Evolutionary conservation across 2,113 vertebrate genomes (phyloP), one percentile per base, ranked within the genome.

Genomic region (Malurus alboscapulatus): DNA sequence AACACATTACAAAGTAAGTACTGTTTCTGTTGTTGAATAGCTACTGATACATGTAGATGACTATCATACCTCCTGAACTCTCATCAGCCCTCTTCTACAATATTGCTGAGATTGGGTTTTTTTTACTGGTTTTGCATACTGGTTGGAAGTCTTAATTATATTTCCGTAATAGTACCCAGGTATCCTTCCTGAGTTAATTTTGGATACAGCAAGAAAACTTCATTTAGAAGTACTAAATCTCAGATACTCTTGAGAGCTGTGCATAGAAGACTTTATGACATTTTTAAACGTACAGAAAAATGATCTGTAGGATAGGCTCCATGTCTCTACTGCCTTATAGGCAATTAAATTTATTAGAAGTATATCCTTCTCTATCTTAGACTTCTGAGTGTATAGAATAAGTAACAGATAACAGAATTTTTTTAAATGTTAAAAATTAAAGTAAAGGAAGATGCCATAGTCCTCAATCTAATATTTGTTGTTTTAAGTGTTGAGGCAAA

Each of bases 191-290:
- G 75, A 78, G 72, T 86, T 94, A 92, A 95, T 93, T 96, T 85
- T 74, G 55, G 84, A 83, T 96, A 89, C 78, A 96, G 67, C 15
- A 86, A 95, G 67, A 95, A 96, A 94, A 94, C 67, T 92, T 89
- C 72, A 90, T 95, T 95, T 95, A 93, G 79, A 95, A 59, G n/a
- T n/a, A n/a, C n/a, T n/a, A n/a, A n/a, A n/a, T n/a, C n/a, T 10
- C 14, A 81, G 40, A 79, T 92, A 88, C 88, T 94, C 91, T 81
- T 74, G 93, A 92, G 84, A 67, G 14, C 44, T 81, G 27, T 61
- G 36, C 53, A 71, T 88, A 94, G 91, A 80, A 94, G 88, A 71
- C 71, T 94, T 93, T 88, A 85, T 81, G 93, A 71, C 85, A 86
- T 88, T 95, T 94, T 88, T 90, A 90, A 95, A 77, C 44, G 48